Evolutionary conservation across 2,113 vertebrate species (phyloP).

Genomic region (Callaeas wilsoni): DNA sequence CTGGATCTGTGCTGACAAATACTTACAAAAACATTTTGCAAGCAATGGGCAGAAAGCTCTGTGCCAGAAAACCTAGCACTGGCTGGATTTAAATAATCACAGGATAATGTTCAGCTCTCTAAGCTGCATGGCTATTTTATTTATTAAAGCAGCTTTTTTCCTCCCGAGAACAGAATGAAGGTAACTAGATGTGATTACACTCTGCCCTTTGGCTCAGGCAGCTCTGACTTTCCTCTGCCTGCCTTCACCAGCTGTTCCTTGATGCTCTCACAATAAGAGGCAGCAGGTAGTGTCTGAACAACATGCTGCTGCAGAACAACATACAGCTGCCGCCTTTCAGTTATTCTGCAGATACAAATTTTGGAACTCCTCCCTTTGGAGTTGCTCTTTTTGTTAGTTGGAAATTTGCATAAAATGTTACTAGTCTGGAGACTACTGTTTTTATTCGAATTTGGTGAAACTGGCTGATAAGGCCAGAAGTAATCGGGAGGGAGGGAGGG

Average conservation of each 20-base stretch:
- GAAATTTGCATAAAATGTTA: not conserved
- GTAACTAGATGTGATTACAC: not conserved
- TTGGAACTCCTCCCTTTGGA: not conserved
- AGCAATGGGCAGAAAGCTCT: not conserved
- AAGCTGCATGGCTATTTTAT: not conserved
- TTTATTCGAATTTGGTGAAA: not conserved
- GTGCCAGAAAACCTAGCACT: not conserved
- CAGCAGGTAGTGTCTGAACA: not conserved
- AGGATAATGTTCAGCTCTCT: not conserved
- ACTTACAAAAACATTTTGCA: not conserved
- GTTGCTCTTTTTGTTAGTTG: not conserved
- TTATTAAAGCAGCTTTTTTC: constrained; percentile 6
- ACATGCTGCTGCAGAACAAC: not conserved
- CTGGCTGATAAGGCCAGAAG: not conserved
- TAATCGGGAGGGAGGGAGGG: not conserved
- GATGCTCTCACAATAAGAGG: not conserved
- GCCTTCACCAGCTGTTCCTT: not conserved
- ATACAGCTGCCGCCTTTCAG: not conserved
- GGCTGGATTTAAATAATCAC: constrained; percentile 8
- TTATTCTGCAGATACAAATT: not conserved
- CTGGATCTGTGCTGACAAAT: not conserved
- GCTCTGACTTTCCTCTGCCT: not conserved
- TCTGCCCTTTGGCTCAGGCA: not conserved
- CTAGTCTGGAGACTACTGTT: not conserved
- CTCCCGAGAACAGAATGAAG: not conserved